Conservation (phyloP, 2,797 vertebrate species). For the Microhierax caerulescens region DNA sequence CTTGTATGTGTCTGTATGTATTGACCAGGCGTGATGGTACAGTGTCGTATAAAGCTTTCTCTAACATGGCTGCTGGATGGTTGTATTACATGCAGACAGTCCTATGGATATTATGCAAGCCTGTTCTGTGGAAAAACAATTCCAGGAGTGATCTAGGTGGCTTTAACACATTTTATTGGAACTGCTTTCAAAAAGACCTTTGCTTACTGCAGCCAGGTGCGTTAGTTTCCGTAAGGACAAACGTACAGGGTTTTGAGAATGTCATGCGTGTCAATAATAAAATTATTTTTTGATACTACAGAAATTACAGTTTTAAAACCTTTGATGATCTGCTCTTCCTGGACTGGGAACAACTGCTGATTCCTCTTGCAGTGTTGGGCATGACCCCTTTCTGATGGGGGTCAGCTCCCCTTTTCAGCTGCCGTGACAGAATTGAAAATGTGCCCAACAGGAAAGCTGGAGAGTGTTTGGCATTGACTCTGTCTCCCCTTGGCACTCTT, state of each 20-base stretch:
- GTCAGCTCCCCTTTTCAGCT: neutral
- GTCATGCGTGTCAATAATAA: neutral
- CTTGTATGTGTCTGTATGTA: neutral
- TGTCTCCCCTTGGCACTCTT: slow-evolving; percentile 28
- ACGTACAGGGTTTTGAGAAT: neutral
- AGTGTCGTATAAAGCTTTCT: neutral
- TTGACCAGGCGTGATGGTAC: neutral
- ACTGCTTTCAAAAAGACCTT: neutral
- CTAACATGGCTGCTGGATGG: neutral
- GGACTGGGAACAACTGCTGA: neutral
- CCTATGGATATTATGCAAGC: neutral
- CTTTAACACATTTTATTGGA: neutral
- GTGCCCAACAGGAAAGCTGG: slow-evolving; percentile 10
- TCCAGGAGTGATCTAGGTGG: neutral
- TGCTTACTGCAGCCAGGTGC: neutral
- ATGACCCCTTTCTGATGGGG: neutral
- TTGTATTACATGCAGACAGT: neutral
- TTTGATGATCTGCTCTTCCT: neutral
- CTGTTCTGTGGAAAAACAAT: neutral
- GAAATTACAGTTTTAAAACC: neutral
- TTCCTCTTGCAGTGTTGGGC: neutral
- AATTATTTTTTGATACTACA: neutral
- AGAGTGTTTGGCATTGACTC: slow-evolving; percentile 8
- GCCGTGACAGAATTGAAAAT: slow-evolving; percentile 16
- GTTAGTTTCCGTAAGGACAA: neutral